These are phyloP conservation scores for Noctua comes DNA, from an alignment of 2,888 invertebrate genomes.

Conservation along the genomic window DNA sequence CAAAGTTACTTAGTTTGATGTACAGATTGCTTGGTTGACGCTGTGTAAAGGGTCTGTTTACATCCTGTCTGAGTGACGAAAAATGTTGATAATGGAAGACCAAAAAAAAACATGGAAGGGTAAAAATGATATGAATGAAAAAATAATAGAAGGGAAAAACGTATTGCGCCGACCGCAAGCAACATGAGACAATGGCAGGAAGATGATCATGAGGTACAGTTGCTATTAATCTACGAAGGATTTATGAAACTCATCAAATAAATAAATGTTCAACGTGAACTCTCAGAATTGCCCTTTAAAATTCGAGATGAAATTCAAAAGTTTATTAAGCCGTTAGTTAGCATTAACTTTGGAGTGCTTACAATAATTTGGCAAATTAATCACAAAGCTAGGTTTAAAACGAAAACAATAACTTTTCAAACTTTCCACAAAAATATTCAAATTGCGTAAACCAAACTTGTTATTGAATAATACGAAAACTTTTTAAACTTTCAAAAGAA, in stretches of 20 bases:
- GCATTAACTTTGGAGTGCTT: not conserved
- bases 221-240: not conserved
- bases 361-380: conserved; percentile 26
- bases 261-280: not conserved
- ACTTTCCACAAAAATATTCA: conserved; percentile 28
- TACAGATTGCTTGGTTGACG: too few species aligned
- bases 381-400: conserved; percentile 11
- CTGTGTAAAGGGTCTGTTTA: too few species aligned
- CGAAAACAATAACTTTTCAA: conserved; percentile 35
- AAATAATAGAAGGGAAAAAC: not conserved
- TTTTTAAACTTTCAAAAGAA: conserved; percentile 1
- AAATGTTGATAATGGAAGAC: too few species aligned
- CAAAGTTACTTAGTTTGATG: too few species aligned
- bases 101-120: not conserved
- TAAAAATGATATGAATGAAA: not conserved
- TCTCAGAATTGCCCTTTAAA: not conserved
- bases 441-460: conserved; percentile 6
- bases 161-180: not conserved
- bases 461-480: conserved; percentile 29
- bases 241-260: not conserved
- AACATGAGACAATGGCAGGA: not conserved
- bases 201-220: not conserved
- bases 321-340: conserved; percentile 2
- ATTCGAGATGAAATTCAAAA: not conserved
- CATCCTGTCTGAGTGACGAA: too few species aligned